Percentiles rank a stretch among this genome's conserved stretches.
phyloP scores from a whole-genome alignment of 2,888 invertebrate genomes.

The Eupithecia tripunctaria region DNA sequence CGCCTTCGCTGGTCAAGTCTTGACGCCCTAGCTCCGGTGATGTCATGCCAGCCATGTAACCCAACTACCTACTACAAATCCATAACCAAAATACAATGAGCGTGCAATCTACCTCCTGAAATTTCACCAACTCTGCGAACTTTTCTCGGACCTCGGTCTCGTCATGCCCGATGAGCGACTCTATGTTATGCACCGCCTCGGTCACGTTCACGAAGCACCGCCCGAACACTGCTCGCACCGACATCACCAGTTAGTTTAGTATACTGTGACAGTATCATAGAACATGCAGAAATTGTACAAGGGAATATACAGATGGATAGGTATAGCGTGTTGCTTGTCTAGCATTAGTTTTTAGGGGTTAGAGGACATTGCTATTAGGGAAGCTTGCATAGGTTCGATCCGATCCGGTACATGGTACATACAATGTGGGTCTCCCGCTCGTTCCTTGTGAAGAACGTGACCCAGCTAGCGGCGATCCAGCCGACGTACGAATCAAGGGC shows the following conservation, averaged over 20 bases:
- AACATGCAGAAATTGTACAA: conserved; percentile 25
- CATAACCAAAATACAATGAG: conserved; percentile 18
- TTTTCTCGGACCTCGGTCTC: conserved; percentile 58
- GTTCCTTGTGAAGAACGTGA: conserved; percentile 72
- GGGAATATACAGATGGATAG: not conserved
- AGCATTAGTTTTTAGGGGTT: conserved; percentile 40
- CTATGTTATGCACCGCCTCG: conserved; percentile 52
- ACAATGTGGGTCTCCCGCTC: conserved; percentile 75
- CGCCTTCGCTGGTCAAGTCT: not conserved
- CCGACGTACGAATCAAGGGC: conserved; percentile 78
- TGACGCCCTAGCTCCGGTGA: conserved; percentile 5
- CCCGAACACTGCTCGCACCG: conserved; percentile 67
- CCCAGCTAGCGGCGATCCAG: conserved; percentile 77
- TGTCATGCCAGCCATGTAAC: conserved; percentile 14
- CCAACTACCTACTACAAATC: not conserved
- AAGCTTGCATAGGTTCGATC: conserved; percentile 20
- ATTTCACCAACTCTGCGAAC: conserved; percentile 61
- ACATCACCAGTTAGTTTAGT: conserved; percentile 45
- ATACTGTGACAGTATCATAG: conserved; percentile 30
- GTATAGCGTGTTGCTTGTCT: conserved; percentile 13
- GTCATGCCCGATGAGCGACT: conserved; percentile 46
- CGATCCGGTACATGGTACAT: conserved; percentile 59
- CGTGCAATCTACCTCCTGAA: conserved; percentile 67
- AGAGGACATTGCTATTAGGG: conserved; percentile 8
- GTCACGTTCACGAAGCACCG: conserved; percentile 72